These are phyloP conservation scores for Isotomurus palustris DNA, from an alignment of 2,888 invertebrate species.

Conservation along the genomic window DNA sequence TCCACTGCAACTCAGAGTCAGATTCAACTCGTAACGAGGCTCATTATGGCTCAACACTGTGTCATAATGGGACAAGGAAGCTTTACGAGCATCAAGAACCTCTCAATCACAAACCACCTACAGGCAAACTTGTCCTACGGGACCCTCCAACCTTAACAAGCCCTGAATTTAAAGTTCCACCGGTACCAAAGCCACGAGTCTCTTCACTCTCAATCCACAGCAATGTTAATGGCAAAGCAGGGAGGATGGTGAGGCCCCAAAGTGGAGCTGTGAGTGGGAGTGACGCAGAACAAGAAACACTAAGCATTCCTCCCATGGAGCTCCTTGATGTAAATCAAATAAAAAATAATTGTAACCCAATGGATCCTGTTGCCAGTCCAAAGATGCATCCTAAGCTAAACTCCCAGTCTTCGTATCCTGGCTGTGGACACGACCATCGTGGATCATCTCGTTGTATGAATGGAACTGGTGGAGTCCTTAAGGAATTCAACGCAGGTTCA, in stretches of 20 bases:
- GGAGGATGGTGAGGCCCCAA: no score
- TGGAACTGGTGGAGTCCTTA: conserved; percentile 16
- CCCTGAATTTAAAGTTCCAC: conserved; percentile 42
- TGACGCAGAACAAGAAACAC: conserved; percentile 43
- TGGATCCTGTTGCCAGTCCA: conserved; percentile 18
- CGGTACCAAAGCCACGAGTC: conserved; percentile 11
- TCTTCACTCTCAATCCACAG: conserved; percentile 13
- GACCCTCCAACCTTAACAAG: conserved; percentile 41
- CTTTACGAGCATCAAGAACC: background rate
- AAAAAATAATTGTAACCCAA: conserved; percentile 25
- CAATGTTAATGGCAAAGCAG: conserved; percentile 12
- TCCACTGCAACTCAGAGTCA: conserved; percentile 27
- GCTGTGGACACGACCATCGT: conserved; percentile 40
- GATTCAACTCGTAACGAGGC: no score
- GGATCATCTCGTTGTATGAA: background rate
- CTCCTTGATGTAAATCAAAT: conserved; percentile 44
- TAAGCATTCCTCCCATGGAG: conserved; percentile 46
- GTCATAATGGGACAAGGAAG: background rate
- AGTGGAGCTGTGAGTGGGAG: conserved; percentile 32
- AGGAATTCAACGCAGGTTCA: no score
- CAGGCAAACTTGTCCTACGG: conserved; percentile 19
- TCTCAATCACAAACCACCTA: conserved; percentile 27
- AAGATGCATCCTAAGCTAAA: conserved; percentile 13
- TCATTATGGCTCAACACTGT: no score
- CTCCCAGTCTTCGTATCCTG: conserved; percentile 1